phyloP scores from a whole-genome alignment of 2,113 vertebrate species.

The Vicugna pacos region DNA sequence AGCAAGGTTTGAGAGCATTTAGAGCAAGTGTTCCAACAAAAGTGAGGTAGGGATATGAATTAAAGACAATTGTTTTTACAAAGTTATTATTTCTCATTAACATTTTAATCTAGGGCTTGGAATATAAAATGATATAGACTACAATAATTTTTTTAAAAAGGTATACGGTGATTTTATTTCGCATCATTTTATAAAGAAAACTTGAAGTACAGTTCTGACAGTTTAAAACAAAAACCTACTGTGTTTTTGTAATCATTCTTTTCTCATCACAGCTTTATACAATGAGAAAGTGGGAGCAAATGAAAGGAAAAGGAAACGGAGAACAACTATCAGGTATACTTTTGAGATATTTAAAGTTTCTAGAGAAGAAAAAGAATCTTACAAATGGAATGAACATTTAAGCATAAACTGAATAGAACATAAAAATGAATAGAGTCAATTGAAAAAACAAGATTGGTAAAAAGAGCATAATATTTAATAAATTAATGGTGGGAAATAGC shows the following conservation, averaged over 20 bases:
- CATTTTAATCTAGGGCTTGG: neutral
- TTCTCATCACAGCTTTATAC: slow-evolving; percentile 91
- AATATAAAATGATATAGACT: neutral
- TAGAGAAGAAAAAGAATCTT: neutral
- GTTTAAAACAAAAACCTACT: neutral
- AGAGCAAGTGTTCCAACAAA: neutral
- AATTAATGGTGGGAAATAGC: neutral
- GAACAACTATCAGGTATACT: slow-evolving; percentile 97
- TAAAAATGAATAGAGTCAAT: neutral
- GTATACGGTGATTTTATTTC: neutral
- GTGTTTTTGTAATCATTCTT: neutral
- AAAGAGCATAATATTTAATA: neutral
- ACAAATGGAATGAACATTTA: neutral
- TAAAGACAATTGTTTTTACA: neutral
- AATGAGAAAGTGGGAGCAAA: slow-evolving; percentile 97
- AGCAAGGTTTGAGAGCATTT: neutral
- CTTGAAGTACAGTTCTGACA: neutral
- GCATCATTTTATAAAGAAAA: slow-evolving; percentile 13
- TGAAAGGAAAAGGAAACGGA: slow-evolving; percentile 96
- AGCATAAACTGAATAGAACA: neutral
- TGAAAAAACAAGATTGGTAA: neutral
- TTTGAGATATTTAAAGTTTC: neutral
- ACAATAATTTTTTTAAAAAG: neutral
- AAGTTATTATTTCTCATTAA: slow-evolving; percentile 31
- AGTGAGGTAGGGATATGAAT: neutral